Evolutionary conservation across 1,140 invertebrate genomes (phyloP).

Genomic region (Zaprionus nigranus): DNA sequence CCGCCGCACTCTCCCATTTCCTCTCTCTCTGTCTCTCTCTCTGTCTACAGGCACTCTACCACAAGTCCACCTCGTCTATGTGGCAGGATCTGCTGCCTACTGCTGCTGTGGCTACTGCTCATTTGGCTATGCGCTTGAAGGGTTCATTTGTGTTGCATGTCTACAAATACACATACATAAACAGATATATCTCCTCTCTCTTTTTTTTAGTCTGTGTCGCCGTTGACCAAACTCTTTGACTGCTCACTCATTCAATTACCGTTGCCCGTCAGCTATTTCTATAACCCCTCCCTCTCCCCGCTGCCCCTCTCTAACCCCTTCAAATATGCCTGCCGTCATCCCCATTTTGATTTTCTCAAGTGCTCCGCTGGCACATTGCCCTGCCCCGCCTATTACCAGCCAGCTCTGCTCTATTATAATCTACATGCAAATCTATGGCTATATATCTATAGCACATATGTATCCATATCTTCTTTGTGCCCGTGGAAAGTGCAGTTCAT

Average conservation of each 20-base stretch:
- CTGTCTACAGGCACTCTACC: constrained; percentile 68
- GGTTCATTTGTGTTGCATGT: constrained; percentile 68
- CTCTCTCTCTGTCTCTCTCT: not conserved
- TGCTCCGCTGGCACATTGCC: constrained; percentile 75
- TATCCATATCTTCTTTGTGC: constrained; percentile 35
- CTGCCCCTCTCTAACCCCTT: not conserved
- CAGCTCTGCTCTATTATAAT: constrained; percentile 57
- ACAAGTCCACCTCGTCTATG: constrained; percentile 34
- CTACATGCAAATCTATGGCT: constrained; percentile 42
- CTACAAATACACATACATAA: constrained; percentile 4
- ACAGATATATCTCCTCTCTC: not conserved
- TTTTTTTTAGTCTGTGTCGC: constrained; percentile 15
- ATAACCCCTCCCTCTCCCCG: constrained; percentile 7
- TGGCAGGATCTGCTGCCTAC: constrained; percentile 8
- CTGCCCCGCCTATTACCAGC: constrained; percentile 31
- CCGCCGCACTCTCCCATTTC: constrained; percentile 38
- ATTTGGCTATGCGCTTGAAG: constrained; percentile 64
- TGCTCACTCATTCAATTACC: constrained; percentile 73
- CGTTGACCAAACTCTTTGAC: constrained; percentile 57
- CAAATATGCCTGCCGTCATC: constrained; percentile 26
- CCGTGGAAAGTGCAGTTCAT: constrained; percentile 48
- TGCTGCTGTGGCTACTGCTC: constrained; percentile 43
- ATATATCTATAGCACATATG: constrained; percentile 27
- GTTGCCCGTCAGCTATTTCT: constrained; percentile 69
- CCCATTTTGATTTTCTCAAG: constrained; percentile 65